phyloP scores from a whole-genome alignment of 2,113 vertebrate genomes.

The Myotis davidii region DNA sequence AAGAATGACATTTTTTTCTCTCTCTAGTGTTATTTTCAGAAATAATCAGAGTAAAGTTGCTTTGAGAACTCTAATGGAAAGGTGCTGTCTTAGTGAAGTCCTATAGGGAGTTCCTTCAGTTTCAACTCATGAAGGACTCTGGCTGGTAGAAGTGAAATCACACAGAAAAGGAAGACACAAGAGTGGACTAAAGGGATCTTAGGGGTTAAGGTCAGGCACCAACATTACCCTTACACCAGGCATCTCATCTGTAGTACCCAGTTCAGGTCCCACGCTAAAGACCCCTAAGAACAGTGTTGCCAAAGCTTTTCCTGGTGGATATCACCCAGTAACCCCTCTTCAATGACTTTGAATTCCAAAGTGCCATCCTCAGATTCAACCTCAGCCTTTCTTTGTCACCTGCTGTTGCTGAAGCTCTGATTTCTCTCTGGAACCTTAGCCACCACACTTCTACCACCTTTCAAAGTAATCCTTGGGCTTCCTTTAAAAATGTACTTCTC shows the following conservation, averaged over 20 bases:
- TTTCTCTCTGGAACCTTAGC: not conserved
- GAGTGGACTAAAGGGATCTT: not conserved
- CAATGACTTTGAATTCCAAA: not conserved
- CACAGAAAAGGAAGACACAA: not conserved
- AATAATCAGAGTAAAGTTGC: not conserved
- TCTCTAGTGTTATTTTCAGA: not conserved
- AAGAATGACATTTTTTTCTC: constrained; percentile 25
- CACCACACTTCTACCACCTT: not conserved
- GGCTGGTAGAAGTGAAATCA: not conserved
- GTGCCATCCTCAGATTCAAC: not conserved
- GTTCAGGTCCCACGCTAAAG: not conserved
- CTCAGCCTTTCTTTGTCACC: not conserved
- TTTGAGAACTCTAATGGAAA: not conserved
- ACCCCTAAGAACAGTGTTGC: not conserved
- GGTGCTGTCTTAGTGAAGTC: not conserved
- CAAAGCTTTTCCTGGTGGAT: not conserved
- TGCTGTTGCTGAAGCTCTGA: not conserved
- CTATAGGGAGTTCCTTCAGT: not conserved
- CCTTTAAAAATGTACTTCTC: not conserved
- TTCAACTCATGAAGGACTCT: not conserved
- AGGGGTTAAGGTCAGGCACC: not conserved
- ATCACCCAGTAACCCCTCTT: not conserved
- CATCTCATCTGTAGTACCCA: not conserved
- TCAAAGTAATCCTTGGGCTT: not conserved
- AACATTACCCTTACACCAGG: not conserved